These are phyloP conservation scores for Tenthredo amoena DNA, from an alignment of 2,888 invertebrate genomes.

Conservation along the genomic window DNA sequence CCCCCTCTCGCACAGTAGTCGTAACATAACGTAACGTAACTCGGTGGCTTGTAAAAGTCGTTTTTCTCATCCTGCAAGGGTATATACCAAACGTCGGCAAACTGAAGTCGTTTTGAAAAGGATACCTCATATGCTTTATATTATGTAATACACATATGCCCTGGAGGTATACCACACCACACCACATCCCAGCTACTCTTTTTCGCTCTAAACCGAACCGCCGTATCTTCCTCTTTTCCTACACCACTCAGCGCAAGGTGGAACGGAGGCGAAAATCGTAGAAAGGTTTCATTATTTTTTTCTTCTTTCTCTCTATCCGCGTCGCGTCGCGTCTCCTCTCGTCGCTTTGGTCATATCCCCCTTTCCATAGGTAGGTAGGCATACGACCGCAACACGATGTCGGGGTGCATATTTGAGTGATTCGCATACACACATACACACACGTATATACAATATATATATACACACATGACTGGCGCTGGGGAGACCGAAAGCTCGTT, in stretches of 20 bases:
- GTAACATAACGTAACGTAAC: conserved; percentile 8
- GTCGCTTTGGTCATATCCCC: conserved; percentile 9
- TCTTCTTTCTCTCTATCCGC: conserved; percentile 24
- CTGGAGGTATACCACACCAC: neutral
- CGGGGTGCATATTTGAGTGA: conserved; percentile 45
- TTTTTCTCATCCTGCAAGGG: neutral
- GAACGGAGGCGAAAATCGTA: conserved; percentile 19
- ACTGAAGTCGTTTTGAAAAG: neutral
- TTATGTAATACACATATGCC: neutral
- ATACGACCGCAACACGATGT: conserved; percentile 57
- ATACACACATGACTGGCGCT: neutral
- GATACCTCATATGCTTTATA: neutral
- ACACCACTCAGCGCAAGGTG: neutral
- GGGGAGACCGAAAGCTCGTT: neutral
- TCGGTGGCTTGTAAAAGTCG: conserved; percentile 19
- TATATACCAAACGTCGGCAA: neutral
- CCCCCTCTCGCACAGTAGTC: neutral
- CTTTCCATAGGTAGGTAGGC: conserved; percentile 59
- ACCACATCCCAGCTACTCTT: conserved; percentile 2
- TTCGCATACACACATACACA: neutral
- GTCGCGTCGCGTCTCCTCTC: conserved; percentile 9
- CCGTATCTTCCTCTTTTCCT: conserved; percentile 13
- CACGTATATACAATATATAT: neutral
- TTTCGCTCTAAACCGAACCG: conserved; percentile 1
- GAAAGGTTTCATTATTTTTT: conserved; percentile 53